A percentile compares a stretch with the other conserved stretches of the same genome.
These are phyloP conservation scores for Urocitellus parryii DNA, from an alignment of 2,113 vertebrate species.

Conservation along the genomic window DNA sequence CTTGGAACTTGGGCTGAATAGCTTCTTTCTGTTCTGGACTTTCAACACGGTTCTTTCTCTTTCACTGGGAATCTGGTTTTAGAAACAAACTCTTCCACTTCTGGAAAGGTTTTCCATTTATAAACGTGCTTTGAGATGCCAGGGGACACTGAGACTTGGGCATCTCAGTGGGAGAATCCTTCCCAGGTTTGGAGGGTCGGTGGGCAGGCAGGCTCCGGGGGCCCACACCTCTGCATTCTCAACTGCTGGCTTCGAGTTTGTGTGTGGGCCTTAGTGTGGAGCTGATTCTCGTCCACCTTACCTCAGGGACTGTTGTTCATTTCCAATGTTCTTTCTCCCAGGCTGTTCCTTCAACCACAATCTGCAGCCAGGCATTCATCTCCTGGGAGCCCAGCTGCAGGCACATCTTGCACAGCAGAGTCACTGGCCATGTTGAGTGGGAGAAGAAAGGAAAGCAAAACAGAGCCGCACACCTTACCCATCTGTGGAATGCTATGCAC, in stretches of 20 bases:
- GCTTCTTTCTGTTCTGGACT: neutral
- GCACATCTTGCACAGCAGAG: neutral
- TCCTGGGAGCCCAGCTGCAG: rapidly evolving
- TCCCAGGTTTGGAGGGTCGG: neutral
- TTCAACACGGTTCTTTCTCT: neutral
- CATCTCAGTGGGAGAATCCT: neutral
- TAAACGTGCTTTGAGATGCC: neutral
- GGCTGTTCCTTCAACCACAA: rapidly evolving
- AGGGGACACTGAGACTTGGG: rapidly evolving
- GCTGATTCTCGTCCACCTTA: neutral
- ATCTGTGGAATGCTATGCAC: neutral
- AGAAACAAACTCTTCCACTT: neutral
- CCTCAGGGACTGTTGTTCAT: rapidly evolving
- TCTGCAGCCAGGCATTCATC: neutral
- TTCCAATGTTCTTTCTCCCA: rapidly evolving
- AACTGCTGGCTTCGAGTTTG: rapidly evolving
- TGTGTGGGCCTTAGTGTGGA: neutral
- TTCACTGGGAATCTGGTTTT: neutral
- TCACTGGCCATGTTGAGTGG: neutral
- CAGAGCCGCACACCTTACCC: neutral
- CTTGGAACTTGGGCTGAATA: neutral
- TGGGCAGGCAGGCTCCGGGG: rapidly evolving
- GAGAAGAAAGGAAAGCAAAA: neutral
- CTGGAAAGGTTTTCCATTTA: neutral
- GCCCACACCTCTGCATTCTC: too few relatives aligned